Evolutionary conservation across 2,113 vertebrate genomes (phyloP), one percentile per base, ranked within the genome.

Genomic region (Chauna torquata): DNA sequence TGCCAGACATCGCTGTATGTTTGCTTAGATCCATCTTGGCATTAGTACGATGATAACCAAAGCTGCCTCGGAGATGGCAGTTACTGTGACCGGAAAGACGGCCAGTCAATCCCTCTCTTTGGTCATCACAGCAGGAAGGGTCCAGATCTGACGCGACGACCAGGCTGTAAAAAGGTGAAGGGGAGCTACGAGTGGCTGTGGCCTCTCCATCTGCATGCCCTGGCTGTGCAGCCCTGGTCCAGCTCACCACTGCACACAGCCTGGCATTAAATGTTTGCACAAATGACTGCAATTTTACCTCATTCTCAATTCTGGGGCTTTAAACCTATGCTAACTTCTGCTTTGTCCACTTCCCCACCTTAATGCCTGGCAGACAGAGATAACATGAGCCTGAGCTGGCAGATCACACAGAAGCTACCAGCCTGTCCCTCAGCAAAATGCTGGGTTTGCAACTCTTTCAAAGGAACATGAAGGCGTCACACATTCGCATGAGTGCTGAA

Each of bases 321-420:
- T 45, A 36, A 44, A 59, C 32, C 57, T 38, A 9, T 16, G 44
- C 40, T 71, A n/a, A 32, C 38, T 66, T 71, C 65, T 68, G 49
- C 44, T 42, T 45, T 64, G 70, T 23, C 16, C 49, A 18, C 65
- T 32, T 66, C n/a, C 45, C 34, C 32, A 69, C 13, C 40, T 40
- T 5, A 4, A 13, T 3, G n/a, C 42, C 30, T 62, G 7, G 1
- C 47, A 76, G 50, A 59, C 9, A 58, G 28, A 45, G 42, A 55
- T 28, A 65, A 32, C 16, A 61, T 0, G 2, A 86, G 54, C 66
- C 24, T 0, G 0, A 61, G 68, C 1, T 40, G 8, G 4, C 49
- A 81, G 81, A 66, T 16, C 28, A 68, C 64, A 57, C 45, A 30
- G 42, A 38, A 91, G 49, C 34, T n/a, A 54, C 1, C 55, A 7